phyloP scores from a whole-genome alignment of 2,797 vertebrate species.

The Loris lydekkerianus region DNA sequence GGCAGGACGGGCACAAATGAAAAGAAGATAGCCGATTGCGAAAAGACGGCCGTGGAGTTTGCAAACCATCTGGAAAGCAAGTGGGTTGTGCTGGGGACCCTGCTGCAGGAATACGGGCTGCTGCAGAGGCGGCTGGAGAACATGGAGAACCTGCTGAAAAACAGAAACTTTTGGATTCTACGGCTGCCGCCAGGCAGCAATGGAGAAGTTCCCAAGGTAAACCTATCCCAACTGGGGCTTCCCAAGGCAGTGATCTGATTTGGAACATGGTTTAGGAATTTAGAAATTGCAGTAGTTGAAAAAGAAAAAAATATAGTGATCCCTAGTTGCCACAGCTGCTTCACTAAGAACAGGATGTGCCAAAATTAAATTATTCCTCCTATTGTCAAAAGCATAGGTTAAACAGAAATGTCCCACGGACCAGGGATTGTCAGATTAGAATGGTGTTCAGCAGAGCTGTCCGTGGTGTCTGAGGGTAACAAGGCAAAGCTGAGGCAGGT shows the following conservation, averaged over 20 bases:
- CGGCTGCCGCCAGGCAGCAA: constrained; percentile 82
- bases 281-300: not conserved
- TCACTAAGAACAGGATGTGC: not conserved
- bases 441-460: not conserved
- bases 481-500: not conserved
- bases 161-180: constrained; percentile 85
- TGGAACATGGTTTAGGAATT: not conserved
- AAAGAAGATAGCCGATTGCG: constrained; percentile 82
- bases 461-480: not conserved
- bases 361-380: not conserved
- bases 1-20: constrained; percentile 79
- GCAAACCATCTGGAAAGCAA: constrained; percentile 85
- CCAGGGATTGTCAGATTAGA: not conserved
- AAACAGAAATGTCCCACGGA: not conserved
- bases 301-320: not conserved
- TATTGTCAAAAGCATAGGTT: not conserved
- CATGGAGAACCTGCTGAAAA: constrained; percentile 86
- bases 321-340: not conserved
- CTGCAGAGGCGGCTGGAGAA: constrained; percentile 84
- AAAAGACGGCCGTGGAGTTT: constrained; percentile 83
- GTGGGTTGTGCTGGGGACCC: constrained; percentile 81
- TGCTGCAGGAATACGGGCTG: constrained; percentile 84
- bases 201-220: constrained; percentile 84
- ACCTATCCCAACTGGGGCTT: not conserved
- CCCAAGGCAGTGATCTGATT: not conserved